Conservation (phyloP, 2,113 vertebrate genomes). For the Hemichromis elongatus region DNA sequence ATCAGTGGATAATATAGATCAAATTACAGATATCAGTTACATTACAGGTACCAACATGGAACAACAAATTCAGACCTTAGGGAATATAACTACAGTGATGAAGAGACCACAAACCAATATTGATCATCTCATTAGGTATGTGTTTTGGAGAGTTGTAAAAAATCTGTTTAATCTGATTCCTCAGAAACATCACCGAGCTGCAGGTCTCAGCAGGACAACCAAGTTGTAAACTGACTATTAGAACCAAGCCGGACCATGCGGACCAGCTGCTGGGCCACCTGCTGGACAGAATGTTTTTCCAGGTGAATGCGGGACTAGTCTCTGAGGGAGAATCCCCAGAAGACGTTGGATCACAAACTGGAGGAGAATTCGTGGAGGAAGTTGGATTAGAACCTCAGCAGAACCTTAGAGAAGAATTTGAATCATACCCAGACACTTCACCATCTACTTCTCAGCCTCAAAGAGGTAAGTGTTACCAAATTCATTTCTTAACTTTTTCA, state of each 20-base stretch:
- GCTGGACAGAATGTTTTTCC: not conserved
- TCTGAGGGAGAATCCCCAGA: not conserved
- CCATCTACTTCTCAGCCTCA: not conserved
- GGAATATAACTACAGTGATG: not conserved
- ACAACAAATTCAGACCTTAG: not conserved
- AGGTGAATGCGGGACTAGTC: not conserved
- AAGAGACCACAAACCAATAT: not conserved
- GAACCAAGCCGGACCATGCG: not conserved
- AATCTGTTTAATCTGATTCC: not conserved
- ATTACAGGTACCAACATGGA: not conserved
- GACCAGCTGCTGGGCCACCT: conserved; percentile 5
- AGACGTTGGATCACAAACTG: not conserved
- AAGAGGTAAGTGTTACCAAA: not conserved
- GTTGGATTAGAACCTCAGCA: not conserved
- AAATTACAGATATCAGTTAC: not conserved
- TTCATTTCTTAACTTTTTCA: not conserved
- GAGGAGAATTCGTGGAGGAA: not conserved
- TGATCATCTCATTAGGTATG: not conserved
- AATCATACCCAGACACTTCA: not conserved
- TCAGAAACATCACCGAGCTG: conserved; percentile 7
- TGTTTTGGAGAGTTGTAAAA: not conserved
- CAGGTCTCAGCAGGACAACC: not conserved
- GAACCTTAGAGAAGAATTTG: not conserved
- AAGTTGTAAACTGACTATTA: not conserved
- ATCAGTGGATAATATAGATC: not conserved